Conservation (phyloP, 2,888 invertebrate genomes). For the Masnerella sp. region DNA sequence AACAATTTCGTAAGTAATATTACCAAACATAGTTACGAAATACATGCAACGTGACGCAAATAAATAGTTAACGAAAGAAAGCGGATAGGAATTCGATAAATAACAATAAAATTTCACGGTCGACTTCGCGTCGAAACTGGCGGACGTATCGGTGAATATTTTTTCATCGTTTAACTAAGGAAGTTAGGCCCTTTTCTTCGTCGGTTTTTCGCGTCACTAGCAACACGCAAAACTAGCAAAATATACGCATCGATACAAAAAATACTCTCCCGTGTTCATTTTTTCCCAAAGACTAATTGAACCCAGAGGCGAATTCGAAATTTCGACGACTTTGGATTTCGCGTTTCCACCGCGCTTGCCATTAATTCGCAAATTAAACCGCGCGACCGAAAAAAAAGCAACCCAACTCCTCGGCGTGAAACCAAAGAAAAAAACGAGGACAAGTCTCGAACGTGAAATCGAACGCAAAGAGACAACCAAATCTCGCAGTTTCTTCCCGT, state of each 20-base stretch:
- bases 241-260: background rate
- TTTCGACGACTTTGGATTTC: no score
- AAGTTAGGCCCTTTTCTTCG: slow-evolving; percentile 45
- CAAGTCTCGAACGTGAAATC: slow-evolving; percentile 13
- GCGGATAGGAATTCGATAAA: slow-evolving; percentile 19
- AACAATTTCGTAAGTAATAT: slow-evolving; percentile 8
- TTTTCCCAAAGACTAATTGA: no score
- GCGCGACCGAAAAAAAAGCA: slow-evolving; percentile 20
- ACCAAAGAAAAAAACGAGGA: slow-evolving; percentile 14
- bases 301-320: no score
- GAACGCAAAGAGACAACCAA: slow-evolving; percentile 25
- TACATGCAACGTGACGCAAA: slow-evolving; percentile 3
- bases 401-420: slow-evolving; percentile 30
- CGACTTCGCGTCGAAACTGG: slow-evolving; percentile 34
- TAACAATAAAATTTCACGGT: slow-evolving; percentile 9
- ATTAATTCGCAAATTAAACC: slow-evolving; percentile 32
- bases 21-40: slow-evolving; percentile 12
- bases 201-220: slow-evolving; percentile 20
- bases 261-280: no score
- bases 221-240: slow-evolving; percentile 1
- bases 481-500: slow-evolving; percentile 25
- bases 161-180: slow-evolving; percentile 12
- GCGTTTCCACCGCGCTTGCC: slow-evolving; percentile 15
- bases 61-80: slow-evolving; percentile 10
- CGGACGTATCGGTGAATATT: slow-evolving; percentile 33